Base-by-base conservation (phyloP, 2,888 invertebrate genomes). In the Scaptomyza reducta region DNA sequence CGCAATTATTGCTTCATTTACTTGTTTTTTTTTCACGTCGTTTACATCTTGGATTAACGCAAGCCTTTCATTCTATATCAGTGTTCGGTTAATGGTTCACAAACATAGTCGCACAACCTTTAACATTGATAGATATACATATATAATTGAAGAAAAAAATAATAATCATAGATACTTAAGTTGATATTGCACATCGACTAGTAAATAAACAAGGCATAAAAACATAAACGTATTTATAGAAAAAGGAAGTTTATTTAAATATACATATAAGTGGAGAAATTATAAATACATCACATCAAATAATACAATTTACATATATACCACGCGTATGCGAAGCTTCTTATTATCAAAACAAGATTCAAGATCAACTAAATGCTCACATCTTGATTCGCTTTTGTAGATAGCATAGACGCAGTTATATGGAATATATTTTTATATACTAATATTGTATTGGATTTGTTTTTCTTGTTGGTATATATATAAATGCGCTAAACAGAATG, bases 241-340 rank as follows among this genome's bases (percentile, higher is more conserved):
- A 81, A 84, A 81, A 81, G 62, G 57, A 81, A 85, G 49, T 81
- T 78, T 81, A 75, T 82, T 81, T 77, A 65, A 79, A 62, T 74
- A 71, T 71, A 63, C 53, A 64, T 68, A 77, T 77, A 73, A 66
- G 59, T 67, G 62, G 62, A 77, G 47, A 87, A 82, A 82, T 82
- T 82, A 82, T 76, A 87, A 82, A 87, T 87, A 81, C 76, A 82
- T 82, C 82, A 82, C 82, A 82, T 82, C 74, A 85, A 79, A 82
- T 82, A 82, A 82, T 82, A 82, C 82, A 82, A 82, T 87, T 82
- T 73, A 79, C 74, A 87, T 59, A 78, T 74, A 50, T 49, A 62
- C 76, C 62, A 58, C 57, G 77, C 53, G 46, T 47, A 47, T 47
- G 71, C 76, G 45, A 60, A 62, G 67, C 74, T 55, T 42, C 62